phyloP scores from a whole-genome alignment of 2,797 vertebrate genomes.

The Centroberyx gerrardi region DNA sequence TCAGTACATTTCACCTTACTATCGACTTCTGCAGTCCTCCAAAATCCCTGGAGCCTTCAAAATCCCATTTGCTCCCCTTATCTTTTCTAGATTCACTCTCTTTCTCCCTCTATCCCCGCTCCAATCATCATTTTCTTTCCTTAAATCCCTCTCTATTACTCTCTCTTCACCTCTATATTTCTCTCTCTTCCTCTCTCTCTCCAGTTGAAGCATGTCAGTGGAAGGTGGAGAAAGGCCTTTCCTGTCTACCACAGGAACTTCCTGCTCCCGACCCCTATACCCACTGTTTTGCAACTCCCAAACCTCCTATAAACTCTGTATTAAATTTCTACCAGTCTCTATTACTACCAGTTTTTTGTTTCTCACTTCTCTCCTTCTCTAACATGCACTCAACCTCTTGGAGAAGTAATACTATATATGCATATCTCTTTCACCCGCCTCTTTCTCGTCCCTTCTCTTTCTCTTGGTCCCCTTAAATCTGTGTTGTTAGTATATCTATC shows the following conservation, averaged over 20 bases:
- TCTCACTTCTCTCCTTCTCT: neutral
- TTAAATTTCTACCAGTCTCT: slow-evolving; percentile 23
- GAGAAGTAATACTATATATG: neutral
- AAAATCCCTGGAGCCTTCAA: no score
- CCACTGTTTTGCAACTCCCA: slow-evolving; percentile 41
- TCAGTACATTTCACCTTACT: no score
- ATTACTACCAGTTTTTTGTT: neutral
- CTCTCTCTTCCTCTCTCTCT: slow-evolving; percentile 71
- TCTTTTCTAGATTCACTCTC: neutral
- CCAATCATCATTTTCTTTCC: slow-evolving; percentile 18
- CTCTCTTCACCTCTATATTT: slow-evolving; percentile 45
- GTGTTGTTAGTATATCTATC: no score
- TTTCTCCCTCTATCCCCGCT: neutral
- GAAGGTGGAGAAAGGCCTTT: slow-evolving; percentile 87
- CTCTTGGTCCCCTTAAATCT: no score
- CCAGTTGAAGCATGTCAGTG: slow-evolving; percentile 81
- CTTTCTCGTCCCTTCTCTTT: neutral
- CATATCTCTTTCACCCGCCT: slow-evolving; percentile 13
- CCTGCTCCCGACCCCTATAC: slow-evolving; percentile 83
- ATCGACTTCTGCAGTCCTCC: neutral
- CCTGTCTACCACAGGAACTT: slow-evolving; percentile 87
- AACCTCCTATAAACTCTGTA: slow-evolving; percentile 21
- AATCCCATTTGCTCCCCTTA: neutral
- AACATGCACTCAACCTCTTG: neutral
- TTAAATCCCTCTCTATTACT: slow-evolving; percentile 18